Percentiles rank a stretch among this genome's conserved stretches.
Conservation (phyloP, 2,888 invertebrate genomes). For the Perizoma flavofasciatum region DNA sequence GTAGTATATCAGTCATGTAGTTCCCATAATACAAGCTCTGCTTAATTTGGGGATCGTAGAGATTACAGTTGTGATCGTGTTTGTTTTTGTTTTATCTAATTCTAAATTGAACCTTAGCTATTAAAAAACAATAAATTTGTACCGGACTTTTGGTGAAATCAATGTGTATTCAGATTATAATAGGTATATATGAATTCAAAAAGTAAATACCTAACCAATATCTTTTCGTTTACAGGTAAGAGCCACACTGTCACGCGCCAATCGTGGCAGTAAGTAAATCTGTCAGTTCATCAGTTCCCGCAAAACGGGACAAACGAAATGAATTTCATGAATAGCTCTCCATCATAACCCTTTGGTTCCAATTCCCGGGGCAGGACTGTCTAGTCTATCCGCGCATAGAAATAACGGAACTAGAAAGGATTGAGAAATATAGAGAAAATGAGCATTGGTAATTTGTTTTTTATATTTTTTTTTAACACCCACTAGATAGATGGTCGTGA, state of each 20-base stretch:
- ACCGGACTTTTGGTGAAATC: too few species aligned
- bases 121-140: too few species aligned
- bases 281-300: conserved; percentile 18
- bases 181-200: too few species aligned
- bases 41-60: too few species aligned
- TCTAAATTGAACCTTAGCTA: too few species aligned
- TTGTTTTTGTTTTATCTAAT: too few species aligned
- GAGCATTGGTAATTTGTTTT: not conserved
- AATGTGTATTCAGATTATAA: too few species aligned
- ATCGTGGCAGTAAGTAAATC: conserved; percentile 19
- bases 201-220: not conserved
- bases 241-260: not conserved
- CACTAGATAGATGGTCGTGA: too few species aligned
- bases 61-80: too few species aligned
- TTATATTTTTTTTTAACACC: too few species aligned
- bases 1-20: too few species aligned
- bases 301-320: conserved; percentile 23
- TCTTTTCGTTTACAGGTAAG: conserved; percentile 24
- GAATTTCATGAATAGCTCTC: conserved; percentile 29
- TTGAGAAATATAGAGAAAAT: not conserved
- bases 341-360: conserved; percentile 30
- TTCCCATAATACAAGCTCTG: too few species aligned
- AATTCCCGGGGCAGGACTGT: conserved; percentile 10
- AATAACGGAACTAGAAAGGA: conserved; percentile 11
- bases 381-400: conserved; percentile 14